Evolutionary conservation across 2,888 invertebrate genomes (phyloP), one percentile per base, ranked within the genome.

Genomic region (Catocala sponsa): DNA sequence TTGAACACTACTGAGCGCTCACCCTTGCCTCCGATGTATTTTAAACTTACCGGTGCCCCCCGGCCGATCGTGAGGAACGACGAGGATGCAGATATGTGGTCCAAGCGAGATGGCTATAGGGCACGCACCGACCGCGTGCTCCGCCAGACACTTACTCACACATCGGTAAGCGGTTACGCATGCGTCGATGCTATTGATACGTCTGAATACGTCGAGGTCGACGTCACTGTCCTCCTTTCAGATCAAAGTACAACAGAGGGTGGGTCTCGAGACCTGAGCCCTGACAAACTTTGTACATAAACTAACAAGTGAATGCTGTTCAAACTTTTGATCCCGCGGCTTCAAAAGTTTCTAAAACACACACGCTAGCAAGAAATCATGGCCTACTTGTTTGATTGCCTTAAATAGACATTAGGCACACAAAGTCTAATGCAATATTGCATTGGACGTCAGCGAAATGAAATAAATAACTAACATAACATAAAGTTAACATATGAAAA

Each of bases 1-100:
- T 88, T 80, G 85, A 88, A 87, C 87, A 89, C 87, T 79, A 94
- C 94, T 94, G 92, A 91, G 86, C 87, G 88, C 85, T 85, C 83
- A 75, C 82, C 81, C 81, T 78, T 79, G 79, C 84, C 82, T 76
- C 79, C 80, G 79, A 84, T 87, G 88, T 94, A 92, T 91, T 92
- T 92, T 89, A 93, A 93, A 91, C 91, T 88, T 88, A 79, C 84
- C 84, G 83, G 88, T 86, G 85, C 86, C 91, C 91, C 91, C 91
- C 90, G 82, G 85, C 72, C 68, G 70, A 70, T 72, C 70, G 77
- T 70, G 68, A 69, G 55, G 72, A 58, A 56, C 56, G 83, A 90
- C 70, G 64, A 82, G 80, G 87, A 90, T 75, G 82, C 65, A 80
- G 74, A 78, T 86, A 91, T 83, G 68, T 63, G 56, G 67, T 59